Evolutionary conservation across 2,888 invertebrate species (phyloP).

Genomic region (Exephanes ischioxanthus): DNA sequence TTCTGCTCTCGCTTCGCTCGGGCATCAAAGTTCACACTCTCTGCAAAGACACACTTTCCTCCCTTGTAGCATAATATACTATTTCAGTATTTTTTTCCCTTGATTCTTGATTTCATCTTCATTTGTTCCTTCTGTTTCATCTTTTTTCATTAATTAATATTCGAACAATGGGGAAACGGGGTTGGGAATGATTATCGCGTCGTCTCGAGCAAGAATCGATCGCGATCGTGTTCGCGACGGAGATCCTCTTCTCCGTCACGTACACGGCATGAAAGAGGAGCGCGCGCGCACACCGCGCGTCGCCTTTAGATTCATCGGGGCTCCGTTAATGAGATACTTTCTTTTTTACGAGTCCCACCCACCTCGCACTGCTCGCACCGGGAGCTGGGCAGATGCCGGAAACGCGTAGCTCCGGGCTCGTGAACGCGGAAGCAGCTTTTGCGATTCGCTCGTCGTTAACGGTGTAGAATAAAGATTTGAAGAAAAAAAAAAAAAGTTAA

Average conservation of each 20-base stretch:
- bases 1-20: too few species aligned
- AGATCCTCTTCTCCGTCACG: slow-evolving; percentile 19
- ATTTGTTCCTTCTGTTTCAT: background rate
- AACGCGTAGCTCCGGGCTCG: slow-evolving; percentile 56
- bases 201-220: slow-evolving; percentile 22
- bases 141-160: background rate
- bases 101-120: background rate
- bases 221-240: slow-evolving; percentile 16
- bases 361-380: slow-evolving; percentile 14
- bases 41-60: too few species aligned
- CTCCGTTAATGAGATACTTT: slow-evolving; percentile 69
- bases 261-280: slow-evolving; percentile 16
- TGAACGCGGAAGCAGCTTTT: slow-evolving; percentile 58
- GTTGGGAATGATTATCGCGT: slow-evolving; percentile 6
- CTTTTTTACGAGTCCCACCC: slow-evolving; percentile 55
- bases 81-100: background rate
- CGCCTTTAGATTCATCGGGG: slow-evolving; percentile 63
- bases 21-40: too few species aligned
- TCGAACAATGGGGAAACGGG: background rate
- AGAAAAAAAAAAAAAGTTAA: slow-evolving; percentile 22
- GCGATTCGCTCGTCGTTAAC: slow-evolving; percentile 65
- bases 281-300: background rate
- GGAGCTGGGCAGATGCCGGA: slow-evolving; percentile 55
- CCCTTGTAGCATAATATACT: too few species aligned
- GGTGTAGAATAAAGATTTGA: slow-evolving; percentile 57